Conservation (phyloP, 2,797 vertebrate genomes). For the Platalea minor region DNA sequence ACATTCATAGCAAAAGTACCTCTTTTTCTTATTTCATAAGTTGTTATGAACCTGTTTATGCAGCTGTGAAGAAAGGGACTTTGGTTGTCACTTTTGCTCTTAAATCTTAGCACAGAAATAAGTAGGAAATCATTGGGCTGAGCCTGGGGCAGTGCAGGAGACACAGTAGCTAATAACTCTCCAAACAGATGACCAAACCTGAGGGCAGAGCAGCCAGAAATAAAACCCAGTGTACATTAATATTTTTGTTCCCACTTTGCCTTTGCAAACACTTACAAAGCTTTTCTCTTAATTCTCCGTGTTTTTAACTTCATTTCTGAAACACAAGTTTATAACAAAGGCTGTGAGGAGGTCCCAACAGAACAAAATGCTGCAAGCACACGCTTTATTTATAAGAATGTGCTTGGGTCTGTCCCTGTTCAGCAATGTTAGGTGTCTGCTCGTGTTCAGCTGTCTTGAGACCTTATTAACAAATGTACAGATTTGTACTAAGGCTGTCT, state of each 20-base stretch:
- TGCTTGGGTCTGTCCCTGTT: background rate
- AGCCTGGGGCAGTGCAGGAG: background rate
- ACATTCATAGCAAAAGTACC: background rate
- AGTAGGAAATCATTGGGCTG: background rate
- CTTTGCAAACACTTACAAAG: background rate
- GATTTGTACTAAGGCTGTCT: background rate
- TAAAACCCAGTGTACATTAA: background rate
- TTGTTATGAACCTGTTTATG: background rate
- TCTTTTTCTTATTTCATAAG: background rate
- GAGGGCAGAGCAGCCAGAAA: background rate
- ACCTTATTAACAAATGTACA: background rate
- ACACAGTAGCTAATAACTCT: background rate
- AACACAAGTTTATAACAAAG: background rate
- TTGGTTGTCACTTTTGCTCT: background rate
- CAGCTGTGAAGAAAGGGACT: background rate
- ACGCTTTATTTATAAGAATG: background rate
- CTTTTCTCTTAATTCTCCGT: background rate
- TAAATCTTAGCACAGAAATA: background rate
- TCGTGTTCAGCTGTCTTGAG: background rate
- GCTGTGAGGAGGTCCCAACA: background rate
- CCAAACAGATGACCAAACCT: background rate
- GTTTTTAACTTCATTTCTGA: background rate
- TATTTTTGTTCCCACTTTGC: background rate
- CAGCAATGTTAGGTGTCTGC: background rate
- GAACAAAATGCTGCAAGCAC: background rate